A percentile compares a stretch with the other conserved stretches of the same genome.
Evolutionary conservation across 2,113 vertebrate species (phyloP).

Genomic region (Castor canadensis): DNA sequence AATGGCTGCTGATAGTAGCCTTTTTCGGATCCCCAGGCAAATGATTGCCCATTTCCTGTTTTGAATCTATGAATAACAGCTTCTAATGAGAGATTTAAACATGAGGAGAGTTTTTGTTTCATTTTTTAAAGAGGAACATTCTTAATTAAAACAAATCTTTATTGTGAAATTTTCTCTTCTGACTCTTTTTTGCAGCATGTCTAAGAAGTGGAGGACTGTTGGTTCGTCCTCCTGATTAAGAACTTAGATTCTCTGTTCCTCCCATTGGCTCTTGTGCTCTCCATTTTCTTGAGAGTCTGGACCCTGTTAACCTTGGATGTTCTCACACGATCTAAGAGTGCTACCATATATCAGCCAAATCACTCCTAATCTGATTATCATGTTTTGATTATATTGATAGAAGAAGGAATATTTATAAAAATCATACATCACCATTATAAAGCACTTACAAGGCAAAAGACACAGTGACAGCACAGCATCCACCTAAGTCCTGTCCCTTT

Average conservation of each 20-base stretch:
- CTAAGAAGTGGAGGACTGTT: background rate
- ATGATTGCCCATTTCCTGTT: background rate
- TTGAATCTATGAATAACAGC: background rate
- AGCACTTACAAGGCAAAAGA: background rate
- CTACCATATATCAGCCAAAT: background rate
- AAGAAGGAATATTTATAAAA: constrained; percentile 13
- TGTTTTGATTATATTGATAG: background rate
- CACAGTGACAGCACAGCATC: background rate
- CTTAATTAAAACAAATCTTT: background rate
- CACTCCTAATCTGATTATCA: background rate
- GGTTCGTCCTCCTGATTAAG: background rate
- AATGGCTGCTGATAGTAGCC: background rate
- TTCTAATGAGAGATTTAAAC: too few species aligned
- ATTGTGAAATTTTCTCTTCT: background rate
- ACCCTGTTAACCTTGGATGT: background rate
- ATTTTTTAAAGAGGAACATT: background rate
- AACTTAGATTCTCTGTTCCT: background rate
- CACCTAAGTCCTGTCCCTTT: background rate
- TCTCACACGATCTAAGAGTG: background rate
- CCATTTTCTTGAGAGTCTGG: background rate
- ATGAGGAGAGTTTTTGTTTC: background rate
- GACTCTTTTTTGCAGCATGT: background rate
- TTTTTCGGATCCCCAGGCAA: background rate
- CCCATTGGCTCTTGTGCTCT: background rate
- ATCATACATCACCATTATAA: background rate